A percentile compares a stretch with the other conserved stretches of the same genome.
These are phyloP conservation scores for Casuarius casuarius DNA, from an alignment of 2,113 vertebrate genomes.

Conservation along the genomic window DNA sequence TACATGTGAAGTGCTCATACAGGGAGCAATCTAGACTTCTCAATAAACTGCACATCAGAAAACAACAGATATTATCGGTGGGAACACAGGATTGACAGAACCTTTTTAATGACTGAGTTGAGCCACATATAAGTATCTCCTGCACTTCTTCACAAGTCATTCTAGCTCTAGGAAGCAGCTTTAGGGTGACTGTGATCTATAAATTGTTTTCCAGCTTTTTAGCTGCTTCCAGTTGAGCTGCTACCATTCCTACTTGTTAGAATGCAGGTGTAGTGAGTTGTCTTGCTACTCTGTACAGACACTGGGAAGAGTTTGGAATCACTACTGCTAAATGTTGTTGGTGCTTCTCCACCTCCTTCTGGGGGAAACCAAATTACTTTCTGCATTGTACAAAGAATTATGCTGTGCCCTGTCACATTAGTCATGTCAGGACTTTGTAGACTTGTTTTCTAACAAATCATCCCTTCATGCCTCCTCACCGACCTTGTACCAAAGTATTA, in stretches of 20 bases:
- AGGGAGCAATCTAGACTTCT: background rate
- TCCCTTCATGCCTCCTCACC: background rate
- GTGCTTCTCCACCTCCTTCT: background rate
- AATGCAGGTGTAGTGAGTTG: background rate
- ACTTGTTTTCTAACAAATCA: background rate
- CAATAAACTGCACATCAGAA: accelerated
- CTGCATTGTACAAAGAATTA: background rate
- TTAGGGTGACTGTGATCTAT: background rate
- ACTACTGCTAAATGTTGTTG: background rate
- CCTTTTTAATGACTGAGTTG: background rate
- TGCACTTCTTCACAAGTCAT: background rate
- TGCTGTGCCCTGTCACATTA: background rate
- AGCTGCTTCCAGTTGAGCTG: background rate
- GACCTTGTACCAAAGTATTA: background rate
- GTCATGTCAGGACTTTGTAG: background rate
- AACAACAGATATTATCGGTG: background rate
- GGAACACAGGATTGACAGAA: background rate
- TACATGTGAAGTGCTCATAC: background rate
- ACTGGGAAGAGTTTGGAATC: background rate
- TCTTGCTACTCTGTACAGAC: background rate
- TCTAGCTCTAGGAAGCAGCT: background rate
- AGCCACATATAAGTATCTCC: background rate
- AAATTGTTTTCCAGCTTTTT: background rate
- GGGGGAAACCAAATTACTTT: background rate
- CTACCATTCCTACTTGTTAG: accelerated